Percentiles rank a stretch among this genome's conserved stretches.
These are phyloP conservation scores for Stenoptilia bipunctidactyla DNA, from an alignment of 2,888 invertebrate species.

Conservation along the genomic window DNA sequence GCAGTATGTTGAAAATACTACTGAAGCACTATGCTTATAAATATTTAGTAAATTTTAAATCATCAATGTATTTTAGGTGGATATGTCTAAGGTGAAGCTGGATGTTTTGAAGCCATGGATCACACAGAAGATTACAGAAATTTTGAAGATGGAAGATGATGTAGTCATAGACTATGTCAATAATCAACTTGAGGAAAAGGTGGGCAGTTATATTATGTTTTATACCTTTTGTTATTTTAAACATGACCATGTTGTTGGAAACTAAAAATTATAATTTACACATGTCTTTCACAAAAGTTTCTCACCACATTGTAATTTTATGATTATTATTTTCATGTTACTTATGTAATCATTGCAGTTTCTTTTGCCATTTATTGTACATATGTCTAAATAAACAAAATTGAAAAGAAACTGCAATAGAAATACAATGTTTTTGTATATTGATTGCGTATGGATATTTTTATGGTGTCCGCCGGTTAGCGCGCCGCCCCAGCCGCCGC, in stretches of 20 bases:
- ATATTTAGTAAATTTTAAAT: too few species aligned
- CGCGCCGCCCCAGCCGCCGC: conserved; percentile 37
- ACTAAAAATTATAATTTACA: conserved; percentile 1
- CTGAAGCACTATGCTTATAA: too few species aligned
- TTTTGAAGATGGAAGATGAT: conserved; percentile 98
- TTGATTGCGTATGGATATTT: conserved; percentile 72
- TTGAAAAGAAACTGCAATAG: conserved; percentile 64
- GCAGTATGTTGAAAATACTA: too few species aligned
- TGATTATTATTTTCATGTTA: conserved; percentile 26
- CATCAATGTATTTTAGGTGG: too few species aligned
- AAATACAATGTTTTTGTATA: conserved; percentile 60
- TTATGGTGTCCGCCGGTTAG: conserved; percentile 65
- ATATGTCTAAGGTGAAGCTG: conserved; percentile 97
- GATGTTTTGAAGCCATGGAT: conserved; percentile 99
- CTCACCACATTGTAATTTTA: conserved; percentile 10
- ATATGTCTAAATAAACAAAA: conserved; percentile 6
- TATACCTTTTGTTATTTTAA: conserved; percentile 7
- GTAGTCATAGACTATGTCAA: conserved; percentile 99
- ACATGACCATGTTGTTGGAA: background rate
- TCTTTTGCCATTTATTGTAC: conserved; percentile 22
- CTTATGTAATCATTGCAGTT: conserved; percentile 68
- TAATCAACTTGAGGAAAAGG: conserved; percentile 97
- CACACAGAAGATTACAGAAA: conserved; percentile 94
- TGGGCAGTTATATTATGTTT: conserved; percentile 40
- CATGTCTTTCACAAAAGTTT: conserved; percentile 2